phyloP scores from a whole-genome alignment of 1,140 invertebrate species.

The Caenorhabditis briggsae region DNA sequence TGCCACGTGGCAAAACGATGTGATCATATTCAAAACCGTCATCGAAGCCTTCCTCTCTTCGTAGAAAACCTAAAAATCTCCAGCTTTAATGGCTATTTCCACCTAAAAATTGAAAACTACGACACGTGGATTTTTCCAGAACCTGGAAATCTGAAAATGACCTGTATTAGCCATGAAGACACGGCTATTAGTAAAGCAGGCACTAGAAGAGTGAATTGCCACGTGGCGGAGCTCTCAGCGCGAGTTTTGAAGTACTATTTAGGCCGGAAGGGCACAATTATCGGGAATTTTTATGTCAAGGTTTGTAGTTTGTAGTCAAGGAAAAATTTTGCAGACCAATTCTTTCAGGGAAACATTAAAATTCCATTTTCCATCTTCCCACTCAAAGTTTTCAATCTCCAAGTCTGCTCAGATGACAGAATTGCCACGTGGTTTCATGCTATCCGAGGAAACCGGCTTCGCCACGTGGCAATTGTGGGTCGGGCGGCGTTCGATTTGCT shows the following conservation, averaged over 20 bases:
- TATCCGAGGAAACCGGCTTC: not conserved
- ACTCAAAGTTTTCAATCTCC: not conserved
- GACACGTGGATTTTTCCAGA: not conserved
- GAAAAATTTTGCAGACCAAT: not conserved
- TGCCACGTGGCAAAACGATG: not conserved
- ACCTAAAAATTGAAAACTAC: not conserved
- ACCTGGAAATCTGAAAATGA: too few relatives aligned
- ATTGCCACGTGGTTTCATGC: not conserved
- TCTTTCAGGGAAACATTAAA: not conserved
- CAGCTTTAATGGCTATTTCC: not conserved
- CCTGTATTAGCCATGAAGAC: too few relatives aligned
- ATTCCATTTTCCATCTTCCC: not conserved
- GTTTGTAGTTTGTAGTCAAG: not conserved
- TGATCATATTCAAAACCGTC: not conserved
- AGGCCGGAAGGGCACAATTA: not conserved
- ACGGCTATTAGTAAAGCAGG: not conserved
- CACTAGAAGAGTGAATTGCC: not conserved
- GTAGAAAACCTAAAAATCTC: not conserved
- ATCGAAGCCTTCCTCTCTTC: not conserved
- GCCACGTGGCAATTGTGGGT: not conserved
- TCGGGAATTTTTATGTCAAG: not conserved
- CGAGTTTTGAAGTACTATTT: not conserved
- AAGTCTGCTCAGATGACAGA: not conserved
- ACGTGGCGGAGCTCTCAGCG: not conserved
- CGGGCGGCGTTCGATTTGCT: not conserved